Conservation (phyloP, 2,888 invertebrate species). For the Archips xylosteana region DNA sequence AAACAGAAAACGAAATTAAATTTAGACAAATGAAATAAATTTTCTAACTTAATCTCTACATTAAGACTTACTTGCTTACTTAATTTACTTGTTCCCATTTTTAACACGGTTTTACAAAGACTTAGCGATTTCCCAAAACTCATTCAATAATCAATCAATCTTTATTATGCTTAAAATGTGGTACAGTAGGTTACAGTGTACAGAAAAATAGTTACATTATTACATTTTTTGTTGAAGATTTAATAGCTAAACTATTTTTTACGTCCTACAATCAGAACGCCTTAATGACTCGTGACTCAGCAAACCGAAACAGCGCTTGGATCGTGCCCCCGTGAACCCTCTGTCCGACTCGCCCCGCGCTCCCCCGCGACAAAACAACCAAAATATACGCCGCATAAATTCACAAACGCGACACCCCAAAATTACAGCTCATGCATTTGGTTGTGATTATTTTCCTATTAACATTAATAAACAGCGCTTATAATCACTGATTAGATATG, state of each 20-base stretch:
- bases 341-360: constrained; percentile 14
- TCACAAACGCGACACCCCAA: not conserved
- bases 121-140: not conserved
- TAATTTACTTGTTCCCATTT: not conserved
- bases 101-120: not conserved
- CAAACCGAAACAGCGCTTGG: constrained; percentile 16
- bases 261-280: constrained; percentile 22
- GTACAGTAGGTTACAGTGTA: no score
- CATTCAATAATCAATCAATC: no score
- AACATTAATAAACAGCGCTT: constrained; percentile 54
- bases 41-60: no score
- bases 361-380: constrained; percentile 29
- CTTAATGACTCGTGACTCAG: constrained; percentile 41
- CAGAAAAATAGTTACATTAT: no score
- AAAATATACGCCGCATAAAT: constrained; percentile 29
- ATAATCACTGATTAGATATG: constrained; percentile 29
- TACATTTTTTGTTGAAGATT: not conserved
- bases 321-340: constrained; percentile 20
- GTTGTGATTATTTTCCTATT: constrained; percentile 75
- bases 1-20: no score
- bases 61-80: no score
- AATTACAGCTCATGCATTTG: constrained; percentile 63
- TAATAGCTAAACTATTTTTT: not conserved
- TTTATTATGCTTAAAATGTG: no score
- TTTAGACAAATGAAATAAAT: no score